phyloP scores from a whole-genome alignment of 2,113 vertebrate species.

The Anolis sagrei region DNA sequence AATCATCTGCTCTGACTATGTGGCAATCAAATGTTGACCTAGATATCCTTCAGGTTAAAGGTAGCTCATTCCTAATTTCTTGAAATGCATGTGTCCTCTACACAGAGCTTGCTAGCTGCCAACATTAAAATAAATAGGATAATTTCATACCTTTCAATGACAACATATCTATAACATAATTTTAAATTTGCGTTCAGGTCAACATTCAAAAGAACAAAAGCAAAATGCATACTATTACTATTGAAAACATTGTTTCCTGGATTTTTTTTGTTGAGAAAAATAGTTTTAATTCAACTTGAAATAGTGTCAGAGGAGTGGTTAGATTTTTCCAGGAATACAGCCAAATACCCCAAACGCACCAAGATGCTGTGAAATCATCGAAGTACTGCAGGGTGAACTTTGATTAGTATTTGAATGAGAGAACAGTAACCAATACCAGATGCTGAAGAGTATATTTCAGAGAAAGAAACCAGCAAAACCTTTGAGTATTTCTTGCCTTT shows the following conservation, averaged over 20 bases:
- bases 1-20: not conserved
- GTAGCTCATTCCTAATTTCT: not conserved
- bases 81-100: not conserved
- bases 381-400: no score
- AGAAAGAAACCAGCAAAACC: no score
- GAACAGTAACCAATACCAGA: no score
- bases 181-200: not conserved
- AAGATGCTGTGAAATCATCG: no score
- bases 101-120: not conserved
- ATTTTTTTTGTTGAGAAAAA: not conserved
- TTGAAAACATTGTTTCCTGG: not conserved
- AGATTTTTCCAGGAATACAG: no score
- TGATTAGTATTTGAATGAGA: no score
- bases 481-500: no score
- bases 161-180: not conserved
- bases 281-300: not conserved
- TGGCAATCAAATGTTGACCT: not conserved
- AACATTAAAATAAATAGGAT: not conserved
- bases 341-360: no score
- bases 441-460: no score
- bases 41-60: not conserved
- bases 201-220: not conserved
- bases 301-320: not conserved
- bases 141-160: not conserved
- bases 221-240: not conserved